Conservation (phyloP, 2,797 vertebrate genomes). For the Gastrophryne carolinensis region DNA sequence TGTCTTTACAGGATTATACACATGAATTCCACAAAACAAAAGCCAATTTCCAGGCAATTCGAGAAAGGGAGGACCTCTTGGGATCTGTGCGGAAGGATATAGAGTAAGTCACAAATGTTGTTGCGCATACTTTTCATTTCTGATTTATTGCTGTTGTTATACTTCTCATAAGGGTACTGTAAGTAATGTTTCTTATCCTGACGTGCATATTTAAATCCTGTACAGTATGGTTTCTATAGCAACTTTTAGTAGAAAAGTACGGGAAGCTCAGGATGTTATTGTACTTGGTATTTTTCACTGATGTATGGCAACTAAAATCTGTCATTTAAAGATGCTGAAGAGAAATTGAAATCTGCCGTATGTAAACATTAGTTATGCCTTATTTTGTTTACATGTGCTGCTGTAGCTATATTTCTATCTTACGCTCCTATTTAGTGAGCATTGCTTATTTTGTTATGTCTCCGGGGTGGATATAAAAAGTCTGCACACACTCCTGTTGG, state of each 20-base stretch:
- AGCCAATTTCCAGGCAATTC: conserved; percentile 90
- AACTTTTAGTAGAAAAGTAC: background rate
- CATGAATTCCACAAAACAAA: conserved; percentile 99
- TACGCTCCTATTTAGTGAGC: too few relatives aligned
- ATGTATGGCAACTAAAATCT: background rate
- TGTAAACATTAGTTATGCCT: too few relatives aligned
- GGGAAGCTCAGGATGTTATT: background rate
- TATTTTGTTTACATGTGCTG: too few relatives aligned
- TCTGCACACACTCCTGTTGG: too few relatives aligned
- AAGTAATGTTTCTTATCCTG: background rate
- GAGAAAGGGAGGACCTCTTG: conserved; percentile 93
- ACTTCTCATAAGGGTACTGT: background rate
- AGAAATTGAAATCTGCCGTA: background rate
- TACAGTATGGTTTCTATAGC: background rate
- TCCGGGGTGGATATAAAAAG: too few relatives aligned
- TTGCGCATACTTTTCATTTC: conserved; percentile 8
- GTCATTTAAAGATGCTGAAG: background rate
- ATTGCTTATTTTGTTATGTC: too few relatives aligned
- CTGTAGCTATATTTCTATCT: too few relatives aligned
- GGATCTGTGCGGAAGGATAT: conserved; percentile 97
- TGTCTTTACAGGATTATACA: conserved; percentile 86
- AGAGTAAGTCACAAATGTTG: conserved; percentile 80
- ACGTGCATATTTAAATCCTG: background rate
- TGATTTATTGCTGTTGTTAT: background rate
- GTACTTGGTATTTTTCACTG: background rate